Conservation (phyloP, 2,888 invertebrate species). For the Phengaris alcon region DNA sequence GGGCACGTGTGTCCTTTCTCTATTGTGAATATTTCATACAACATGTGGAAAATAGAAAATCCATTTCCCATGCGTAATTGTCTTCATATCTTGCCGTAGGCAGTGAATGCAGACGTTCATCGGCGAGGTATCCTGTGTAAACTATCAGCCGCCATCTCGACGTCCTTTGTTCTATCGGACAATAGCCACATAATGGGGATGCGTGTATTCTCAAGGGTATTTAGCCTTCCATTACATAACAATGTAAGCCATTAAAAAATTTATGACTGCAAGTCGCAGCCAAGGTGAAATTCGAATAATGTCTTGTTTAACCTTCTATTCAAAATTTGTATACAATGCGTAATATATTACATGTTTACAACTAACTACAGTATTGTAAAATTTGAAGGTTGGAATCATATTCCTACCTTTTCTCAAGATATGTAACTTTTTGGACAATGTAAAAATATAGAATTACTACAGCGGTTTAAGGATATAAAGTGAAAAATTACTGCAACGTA, state of each 20-base stretch:
- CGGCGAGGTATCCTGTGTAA: slow-evolving; percentile 28
- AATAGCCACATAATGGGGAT: slow-evolving; percentile 65
- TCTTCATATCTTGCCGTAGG: slow-evolving; percentile 7
- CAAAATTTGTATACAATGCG: slow-evolving; percentile 21
- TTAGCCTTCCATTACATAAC: slow-evolving; percentile 29
- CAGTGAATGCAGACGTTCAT: slow-evolving; percentile 2
- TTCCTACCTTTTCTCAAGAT: too few relatives aligned
- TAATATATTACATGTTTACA: slow-evolving; percentile 18
- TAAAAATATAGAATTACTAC: too few relatives aligned
- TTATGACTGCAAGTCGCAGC: background rate
- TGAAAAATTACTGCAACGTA: too few relatives aligned
- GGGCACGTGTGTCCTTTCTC: background rate
- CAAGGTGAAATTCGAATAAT: slow-evolving; percentile 15
- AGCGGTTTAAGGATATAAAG: too few relatives aligned
- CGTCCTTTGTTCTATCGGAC: slow-evolving; percentile 61
- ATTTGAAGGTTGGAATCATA: background rate
- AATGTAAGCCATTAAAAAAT: slow-evolving; percentile 18
- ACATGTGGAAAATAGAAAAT: slow-evolving; percentile 5
- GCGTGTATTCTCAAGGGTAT: slow-evolving; percentile 44
- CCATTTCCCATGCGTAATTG: slow-evolving; percentile 5
- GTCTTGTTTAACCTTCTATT: background rate
- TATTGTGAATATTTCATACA: too few relatives aligned
- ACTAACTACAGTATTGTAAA: slow-evolving; percentile 9
- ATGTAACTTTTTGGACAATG: background rate
- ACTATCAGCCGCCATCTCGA: slow-evolving; percentile 38